A percentile compares a stretch with the other conserved stretches of the same genome.
Evolutionary conservation across 2,113 vertebrate species (phyloP).

Genomic region (Antigone vipio): DNA sequence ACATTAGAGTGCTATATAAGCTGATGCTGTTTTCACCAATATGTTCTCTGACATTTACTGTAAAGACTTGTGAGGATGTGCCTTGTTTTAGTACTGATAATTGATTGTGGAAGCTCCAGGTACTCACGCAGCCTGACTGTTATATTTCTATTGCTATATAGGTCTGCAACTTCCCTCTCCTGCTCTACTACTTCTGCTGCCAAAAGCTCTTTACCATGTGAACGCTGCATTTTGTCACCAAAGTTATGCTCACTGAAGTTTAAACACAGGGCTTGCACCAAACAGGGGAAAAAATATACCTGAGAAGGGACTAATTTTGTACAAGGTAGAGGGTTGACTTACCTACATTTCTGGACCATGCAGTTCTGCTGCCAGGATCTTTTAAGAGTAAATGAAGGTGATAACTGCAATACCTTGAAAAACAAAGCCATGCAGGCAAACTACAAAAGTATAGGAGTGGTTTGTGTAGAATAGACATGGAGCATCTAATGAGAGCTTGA

Average conservation of each 20-base stretch:
- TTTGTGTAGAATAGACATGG: background rate
- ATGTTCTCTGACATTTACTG: background rate
- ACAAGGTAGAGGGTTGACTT: background rate
- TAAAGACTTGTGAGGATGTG: background rate
- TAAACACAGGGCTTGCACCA: background rate
- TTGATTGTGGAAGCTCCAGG: background rate
- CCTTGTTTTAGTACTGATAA: background rate
- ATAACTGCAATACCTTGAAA: background rate
- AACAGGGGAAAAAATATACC: background rate
- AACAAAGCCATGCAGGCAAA: background rate
- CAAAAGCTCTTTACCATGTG: background rate
- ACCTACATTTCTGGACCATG: background rate
- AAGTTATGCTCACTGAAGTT: background rate
- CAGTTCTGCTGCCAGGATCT: background rate
- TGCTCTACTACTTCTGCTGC: background rate
- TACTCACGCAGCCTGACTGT: background rate
- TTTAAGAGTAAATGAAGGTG: background rate
- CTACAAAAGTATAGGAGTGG: background rate
- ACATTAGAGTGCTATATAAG: fast-evolving
- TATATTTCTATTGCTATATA: background rate
- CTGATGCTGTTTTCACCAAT: background rate
- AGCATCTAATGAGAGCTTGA: background rate
- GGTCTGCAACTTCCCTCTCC: background rate
- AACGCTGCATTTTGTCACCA: background rate
- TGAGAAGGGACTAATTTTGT: background rate